Evolutionary conservation across 2,113 vertebrate species (phyloP), one percentile per base, ranked within the genome.

Genomic region (Silurus glanis): DNA sequence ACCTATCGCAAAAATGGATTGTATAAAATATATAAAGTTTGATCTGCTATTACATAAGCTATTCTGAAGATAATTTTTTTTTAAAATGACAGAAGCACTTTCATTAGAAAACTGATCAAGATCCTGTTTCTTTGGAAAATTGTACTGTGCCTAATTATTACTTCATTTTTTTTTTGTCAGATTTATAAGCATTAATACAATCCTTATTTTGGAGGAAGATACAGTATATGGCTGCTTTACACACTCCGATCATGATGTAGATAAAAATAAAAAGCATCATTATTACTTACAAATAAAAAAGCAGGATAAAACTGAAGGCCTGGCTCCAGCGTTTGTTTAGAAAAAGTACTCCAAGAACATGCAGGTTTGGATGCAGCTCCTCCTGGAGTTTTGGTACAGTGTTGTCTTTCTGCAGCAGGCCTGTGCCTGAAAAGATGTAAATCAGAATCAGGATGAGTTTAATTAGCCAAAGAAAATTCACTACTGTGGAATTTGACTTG

Each of bases 231-330:
- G 53, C n/a, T 56, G 45, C 23, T n/a, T 5, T 76, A 53, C 10
- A 16, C 3, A 76, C 10, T 7, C 53, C 21, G 13, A 78, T 12
- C 6, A 55, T 0, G 7, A 55, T 9, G 55, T 56, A 55, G 14
- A 53, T 7, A 74, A 23, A n/a, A n/a, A 37, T 56, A 9, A 76
- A 55, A 74, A 55, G 23, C 9, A 25, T 28, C 25, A 78, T 55
- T 67, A 19, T 66, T 85, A 93, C 94, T 94, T 91, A 95, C 94
- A 95, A 94, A 81, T 95, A 94, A 87, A 94, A 93, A 89, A 95
- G 91, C 51, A 95, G 90, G 85, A 94, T 89, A 85, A 89, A 91
- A 90, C 92, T 92, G 89, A 94, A 95, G 53, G 92, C 92, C 2
- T 91, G 87, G 83, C 93, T 94, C 92, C 92, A 92, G 75, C 91